Conservation (phyloP, 2,797 vertebrate species). For the Leuciscus waleckii region DNA sequence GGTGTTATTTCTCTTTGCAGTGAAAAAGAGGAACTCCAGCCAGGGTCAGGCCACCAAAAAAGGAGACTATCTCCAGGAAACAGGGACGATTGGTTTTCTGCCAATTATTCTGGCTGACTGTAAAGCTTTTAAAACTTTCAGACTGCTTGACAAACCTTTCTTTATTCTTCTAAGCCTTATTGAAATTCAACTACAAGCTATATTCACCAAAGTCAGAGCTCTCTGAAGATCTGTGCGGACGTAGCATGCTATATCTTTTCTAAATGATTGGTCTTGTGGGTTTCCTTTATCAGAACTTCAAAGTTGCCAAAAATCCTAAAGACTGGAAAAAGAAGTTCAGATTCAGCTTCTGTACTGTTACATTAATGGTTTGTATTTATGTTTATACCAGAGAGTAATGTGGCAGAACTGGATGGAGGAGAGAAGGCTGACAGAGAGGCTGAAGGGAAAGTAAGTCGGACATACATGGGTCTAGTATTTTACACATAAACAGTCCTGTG, state of each 20-base stretch:
- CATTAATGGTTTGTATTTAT: neutral
- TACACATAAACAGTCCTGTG: neutral
- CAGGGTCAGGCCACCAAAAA: neutral
- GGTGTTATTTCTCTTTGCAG: neutral
- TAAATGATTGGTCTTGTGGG: neutral
- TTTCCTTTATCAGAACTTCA: neutral
- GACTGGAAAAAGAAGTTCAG: neutral
- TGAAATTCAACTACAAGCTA: neutral
- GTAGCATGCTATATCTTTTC: neutral
- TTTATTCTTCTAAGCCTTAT: neutral
- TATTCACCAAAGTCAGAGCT: neutral
- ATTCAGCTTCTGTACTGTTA: neutral
- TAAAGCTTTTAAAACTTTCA: neutral
- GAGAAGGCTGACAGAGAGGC: slow-evolving; percentile 49
- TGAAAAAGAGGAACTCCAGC: neutral
- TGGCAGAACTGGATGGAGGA: slow-evolving; percentile 62
- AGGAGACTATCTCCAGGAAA: neutral
- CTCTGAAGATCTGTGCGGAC: neutral
- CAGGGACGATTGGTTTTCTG: too few species aligned
- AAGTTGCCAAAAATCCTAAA: neutral
- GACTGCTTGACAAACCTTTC: neutral
- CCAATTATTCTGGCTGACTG: too few species aligned
- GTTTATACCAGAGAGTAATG: slow-evolving; percentile 25
- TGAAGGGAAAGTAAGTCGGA: slow-evolving; percentile 47
- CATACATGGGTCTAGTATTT: neutral